phyloP scores from a whole-genome alignment of 2,113 vertebrate species.

The Zosterops lateralis region DNA sequence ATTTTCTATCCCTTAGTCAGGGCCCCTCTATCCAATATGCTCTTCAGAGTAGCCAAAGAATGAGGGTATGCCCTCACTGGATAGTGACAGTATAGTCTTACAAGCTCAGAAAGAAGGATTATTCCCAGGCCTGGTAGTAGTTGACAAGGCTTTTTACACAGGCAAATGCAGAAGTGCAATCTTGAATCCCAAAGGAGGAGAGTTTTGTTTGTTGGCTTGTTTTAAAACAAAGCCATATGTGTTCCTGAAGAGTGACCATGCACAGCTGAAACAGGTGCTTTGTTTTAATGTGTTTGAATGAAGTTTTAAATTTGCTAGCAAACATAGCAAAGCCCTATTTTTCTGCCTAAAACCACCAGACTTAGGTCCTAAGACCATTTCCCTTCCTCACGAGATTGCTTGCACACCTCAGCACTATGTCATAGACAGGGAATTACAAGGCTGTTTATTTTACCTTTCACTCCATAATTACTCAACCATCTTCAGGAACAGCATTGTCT shows the following conservation, averaged over 20 bases:
- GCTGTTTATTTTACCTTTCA: conserved; percentile 27
- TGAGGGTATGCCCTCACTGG: neutral
- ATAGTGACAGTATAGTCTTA: neutral
- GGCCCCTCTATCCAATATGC: neutral
- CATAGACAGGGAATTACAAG: neutral
- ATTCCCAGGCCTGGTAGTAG: neutral
- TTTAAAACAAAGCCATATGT: neutral
- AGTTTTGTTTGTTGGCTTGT: neutral
- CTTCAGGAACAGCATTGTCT: conserved; percentile 39
- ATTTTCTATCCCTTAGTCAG: neutral
- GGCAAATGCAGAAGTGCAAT: neutral
- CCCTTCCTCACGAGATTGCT: neutral
- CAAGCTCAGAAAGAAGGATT: neutral
- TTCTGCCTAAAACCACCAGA: neutral
- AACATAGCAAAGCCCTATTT: neutral
- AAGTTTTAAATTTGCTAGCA: neutral
- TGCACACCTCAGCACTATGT: neutral
- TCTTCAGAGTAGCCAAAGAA: neutral
- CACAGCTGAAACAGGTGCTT: neutral
- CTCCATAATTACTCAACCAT: neutral
- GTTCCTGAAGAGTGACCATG: neutral
- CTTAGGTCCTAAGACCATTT: neutral
- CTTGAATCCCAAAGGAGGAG: neutral
- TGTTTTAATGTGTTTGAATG: neutral
- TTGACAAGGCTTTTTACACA: neutral